Percentiles rank a stretch among this genome's conserved stretches.
Evolutionary conservation across 1,140 invertebrate genomes (phyloP).

Genomic region (Drosophila prosaltans): DNA sequence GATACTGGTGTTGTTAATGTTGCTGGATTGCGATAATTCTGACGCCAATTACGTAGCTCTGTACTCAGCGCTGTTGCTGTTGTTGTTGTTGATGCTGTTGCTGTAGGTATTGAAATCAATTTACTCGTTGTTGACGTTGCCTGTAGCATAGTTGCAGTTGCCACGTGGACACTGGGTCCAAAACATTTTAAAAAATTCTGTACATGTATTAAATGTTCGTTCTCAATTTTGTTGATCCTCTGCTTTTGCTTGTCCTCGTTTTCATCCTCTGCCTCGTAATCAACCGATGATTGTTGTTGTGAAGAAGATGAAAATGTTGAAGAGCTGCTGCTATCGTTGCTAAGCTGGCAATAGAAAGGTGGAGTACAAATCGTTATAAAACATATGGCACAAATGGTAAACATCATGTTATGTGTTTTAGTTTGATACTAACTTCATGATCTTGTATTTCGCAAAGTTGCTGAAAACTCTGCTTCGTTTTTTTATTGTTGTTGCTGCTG

Average conservation of each 20-base stretch:
- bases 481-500: slow-evolving; percentile 39
- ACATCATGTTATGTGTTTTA: no score
- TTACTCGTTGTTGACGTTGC: slow-evolving; percentile 1
- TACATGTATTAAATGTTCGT: slow-evolving; percentile 71
- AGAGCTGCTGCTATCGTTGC: slow-evolving; percentile 58
- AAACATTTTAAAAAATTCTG: slow-evolving; percentile 81
- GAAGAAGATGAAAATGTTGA: slow-evolving; percentile 71
- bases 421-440: slow-evolving; percentile 51
- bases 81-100: not conserved
- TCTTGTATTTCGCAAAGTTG: slow-evolving; percentile 50
- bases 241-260: slow-evolving; percentile 65
- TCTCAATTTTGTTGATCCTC: slow-evolving; percentile 53
- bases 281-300: slow-evolving; percentile 69
- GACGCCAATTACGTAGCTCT: slow-evolving; percentile 60
- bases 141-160: slow-evolving; percentile 18
- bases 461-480: slow-evolving; percentile 35
- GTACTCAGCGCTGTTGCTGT: slow-evolving; percentile 14
- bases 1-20: not conserved
- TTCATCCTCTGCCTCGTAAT: slow-evolving; percentile 79
- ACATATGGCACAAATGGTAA: no score
- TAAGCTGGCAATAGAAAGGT: slow-evolving; percentile 36
- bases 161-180: slow-evolving; percentile 53
- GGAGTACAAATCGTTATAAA: no score
- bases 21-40: slow-evolving; percentile 36
- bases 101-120: not conserved